A percentile compares a stretch with the other conserved stretches of the same genome.
phyloP scores from a whole-genome alignment of 2,113 vertebrate genomes.

The Oophaga pumilio region DNA sequence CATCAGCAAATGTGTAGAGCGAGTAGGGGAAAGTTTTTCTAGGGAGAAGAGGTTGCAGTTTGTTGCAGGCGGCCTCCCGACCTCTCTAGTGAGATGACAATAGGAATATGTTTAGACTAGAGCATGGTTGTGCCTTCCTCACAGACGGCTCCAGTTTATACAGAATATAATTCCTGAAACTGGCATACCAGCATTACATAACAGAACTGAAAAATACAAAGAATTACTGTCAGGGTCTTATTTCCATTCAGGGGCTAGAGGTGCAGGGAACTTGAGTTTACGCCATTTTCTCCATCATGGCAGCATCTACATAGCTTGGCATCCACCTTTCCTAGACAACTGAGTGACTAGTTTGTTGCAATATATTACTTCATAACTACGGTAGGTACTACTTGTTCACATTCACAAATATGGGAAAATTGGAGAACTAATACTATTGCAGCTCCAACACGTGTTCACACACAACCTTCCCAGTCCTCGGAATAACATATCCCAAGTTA shows the following conservation, averaged over 20 bases:
- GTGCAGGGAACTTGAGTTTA: neutral
- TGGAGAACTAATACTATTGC: no score
- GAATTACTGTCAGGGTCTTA: neutral
- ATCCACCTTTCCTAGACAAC: neutral
- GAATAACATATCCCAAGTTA: no score
- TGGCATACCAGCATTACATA: neutral
- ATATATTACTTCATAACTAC: no score
- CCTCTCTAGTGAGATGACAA: constrained; percentile 14
- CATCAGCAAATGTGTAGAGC: constrained; percentile 39
- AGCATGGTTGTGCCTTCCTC: neutral
- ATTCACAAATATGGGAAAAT: no score
- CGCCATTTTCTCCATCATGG: neutral
- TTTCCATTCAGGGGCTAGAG: neutral
- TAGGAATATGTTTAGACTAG: constrained; percentile 26
- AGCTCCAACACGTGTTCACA: no score
- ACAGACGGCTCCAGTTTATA: constrained; percentile 12
- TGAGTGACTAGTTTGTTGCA: neutral
- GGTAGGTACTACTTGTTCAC: no score
- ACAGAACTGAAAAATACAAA: neutral
- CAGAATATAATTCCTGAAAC: neutral
- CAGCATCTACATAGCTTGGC: neutral
- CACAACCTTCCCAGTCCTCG: no score
- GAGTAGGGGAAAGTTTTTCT: constrained; percentile 14
- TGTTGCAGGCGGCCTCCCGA: constrained; percentile 8
- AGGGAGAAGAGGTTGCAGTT: constrained; percentile 24